Percentiles rank a stretch among this genome's conserved stretches.
These are phyloP conservation scores for Phoeniculus purpureus DNA, from an alignment of 2,797 vertebrate genomes.

Conservation along the genomic window DNA sequence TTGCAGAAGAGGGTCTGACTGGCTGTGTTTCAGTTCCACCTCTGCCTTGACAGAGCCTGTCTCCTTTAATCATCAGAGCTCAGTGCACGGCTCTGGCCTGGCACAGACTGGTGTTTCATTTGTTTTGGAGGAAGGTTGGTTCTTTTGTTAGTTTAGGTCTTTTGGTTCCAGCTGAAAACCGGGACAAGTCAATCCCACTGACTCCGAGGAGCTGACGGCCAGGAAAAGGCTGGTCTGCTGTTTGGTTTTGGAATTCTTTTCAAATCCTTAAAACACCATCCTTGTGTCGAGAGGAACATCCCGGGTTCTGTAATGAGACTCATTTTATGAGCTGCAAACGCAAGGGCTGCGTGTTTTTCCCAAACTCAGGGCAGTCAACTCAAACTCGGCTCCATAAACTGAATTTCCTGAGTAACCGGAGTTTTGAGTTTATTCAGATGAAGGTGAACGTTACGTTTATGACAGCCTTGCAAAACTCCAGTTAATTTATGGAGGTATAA, in stretches of 20 bases:
- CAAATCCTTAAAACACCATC: not conserved
- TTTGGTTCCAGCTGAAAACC: slow-evolving; percentile 53
- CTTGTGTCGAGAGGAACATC: not conserved
- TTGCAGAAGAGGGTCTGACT: slow-evolving; percentile 39
- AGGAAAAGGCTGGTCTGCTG: not conserved
- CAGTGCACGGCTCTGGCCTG: slow-evolving; percentile 53
- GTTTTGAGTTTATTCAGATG: not conserved
- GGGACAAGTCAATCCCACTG: not conserved
- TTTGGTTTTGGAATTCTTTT: not conserved
- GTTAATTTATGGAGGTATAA: slow-evolving; percentile 57
- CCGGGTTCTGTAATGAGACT: not conserved
- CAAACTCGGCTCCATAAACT: not conserved
- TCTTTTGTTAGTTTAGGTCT: slow-evolving; percentile 57
- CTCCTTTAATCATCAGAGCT: slow-evolving; percentile 69
- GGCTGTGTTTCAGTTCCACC: slow-evolving; percentile 57
- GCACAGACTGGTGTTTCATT: slow-evolving; percentile 33
- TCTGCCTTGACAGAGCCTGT: slow-evolving; percentile 67
- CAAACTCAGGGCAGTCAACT: not conserved
- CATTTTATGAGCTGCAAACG: not conserved
- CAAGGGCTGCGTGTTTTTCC: not conserved
- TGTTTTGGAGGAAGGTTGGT: slow-evolving; percentile 43
- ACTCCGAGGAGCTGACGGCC: not conserved
- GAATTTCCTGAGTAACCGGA: not conserved
- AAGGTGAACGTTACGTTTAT: not conserved
- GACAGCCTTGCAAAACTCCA: slow-evolving; percentile 27